These are phyloP conservation scores for Procambarus clarkii DNA, from an alignment of 1,140 invertebrate species.

Conservation along the genomic window DNA sequence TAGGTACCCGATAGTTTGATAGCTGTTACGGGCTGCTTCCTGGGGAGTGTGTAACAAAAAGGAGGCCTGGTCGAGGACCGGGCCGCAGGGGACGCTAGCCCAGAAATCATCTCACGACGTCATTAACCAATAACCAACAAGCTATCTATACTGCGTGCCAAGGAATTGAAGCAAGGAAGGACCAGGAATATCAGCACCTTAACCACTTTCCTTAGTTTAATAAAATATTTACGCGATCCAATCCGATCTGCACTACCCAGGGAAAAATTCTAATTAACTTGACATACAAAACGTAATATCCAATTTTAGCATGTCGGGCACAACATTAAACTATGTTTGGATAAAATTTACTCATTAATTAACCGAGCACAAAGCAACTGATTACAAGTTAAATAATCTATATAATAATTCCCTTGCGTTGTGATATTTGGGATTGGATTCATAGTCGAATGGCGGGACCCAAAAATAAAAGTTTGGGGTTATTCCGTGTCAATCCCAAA, in stretches of 20 bases:
- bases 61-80: no score
- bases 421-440: no score
- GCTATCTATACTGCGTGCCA: no score
- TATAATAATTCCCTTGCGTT: background rate
- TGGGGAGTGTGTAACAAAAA: no score
- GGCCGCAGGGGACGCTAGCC: no score
- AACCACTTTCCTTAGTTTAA: background rate
- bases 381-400: background rate
- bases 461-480: no score
- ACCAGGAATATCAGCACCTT: background rate
- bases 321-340: background rate
- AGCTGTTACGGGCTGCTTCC: no score
- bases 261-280: background rate
- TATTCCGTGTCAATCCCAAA: no score
- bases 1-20: no score
- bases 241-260: background rate
- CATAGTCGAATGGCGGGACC: no score
- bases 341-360: background rate
- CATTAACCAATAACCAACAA: no score
- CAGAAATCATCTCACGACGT: no score
- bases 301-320: background rate
- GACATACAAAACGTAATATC: background rate
- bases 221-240: background rate
- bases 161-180: background rate
- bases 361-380: background rate